Base-by-base conservation (phyloP, 2,888 invertebrate species). In the Himalopsyche kuldschensis region DNA sequence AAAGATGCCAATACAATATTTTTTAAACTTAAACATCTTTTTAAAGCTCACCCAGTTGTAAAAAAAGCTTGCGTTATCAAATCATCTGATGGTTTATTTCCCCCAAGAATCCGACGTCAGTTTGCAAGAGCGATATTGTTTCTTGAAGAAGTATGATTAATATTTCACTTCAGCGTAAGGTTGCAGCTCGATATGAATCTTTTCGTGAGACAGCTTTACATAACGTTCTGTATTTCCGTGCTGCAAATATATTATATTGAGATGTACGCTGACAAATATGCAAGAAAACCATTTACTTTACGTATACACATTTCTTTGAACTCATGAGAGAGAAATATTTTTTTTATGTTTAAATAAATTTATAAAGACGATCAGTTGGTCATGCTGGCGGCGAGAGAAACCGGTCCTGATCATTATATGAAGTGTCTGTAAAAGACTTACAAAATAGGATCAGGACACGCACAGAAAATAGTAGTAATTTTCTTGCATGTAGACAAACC, bases 151-250 rank as follows among this genome's bases (percentile, higher is more conserved):
- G 82, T 82, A 78, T 82, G 82, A 82, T 82, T 82, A 82, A 82
- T 82, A 82, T 76, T 47, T 35, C 48, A 55, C 41, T 75, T 48
- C 77, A 55, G 48, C 55, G 69, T 31, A 69, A 82, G 78, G 63
- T 78, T 82, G 47, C 27, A 81, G 82, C 78, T 82, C 78, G 82
- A 82, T 82, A 78, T 78, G 78, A 82, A 82, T 82, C 82, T 82
- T 20, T 55, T 55, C 55, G 8, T 55, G 55, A 55, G 55, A 20
- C 20, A 55, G 55, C 55, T 55, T 55, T 55, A 20, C 55, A 55
- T 55, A 55, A 55, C 55, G 55, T 55, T 48, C 48, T 20, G 55
- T 55, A 20, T 55, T 24, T 55, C 55, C 55, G 55, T 55, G 55
- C n/a, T 55, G 55, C 0, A 55, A 55, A 55, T 55, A 55, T 55